phyloP scores from a whole-genome alignment of 2,113 vertebrate species.

The Sylvietta virens region DNA sequence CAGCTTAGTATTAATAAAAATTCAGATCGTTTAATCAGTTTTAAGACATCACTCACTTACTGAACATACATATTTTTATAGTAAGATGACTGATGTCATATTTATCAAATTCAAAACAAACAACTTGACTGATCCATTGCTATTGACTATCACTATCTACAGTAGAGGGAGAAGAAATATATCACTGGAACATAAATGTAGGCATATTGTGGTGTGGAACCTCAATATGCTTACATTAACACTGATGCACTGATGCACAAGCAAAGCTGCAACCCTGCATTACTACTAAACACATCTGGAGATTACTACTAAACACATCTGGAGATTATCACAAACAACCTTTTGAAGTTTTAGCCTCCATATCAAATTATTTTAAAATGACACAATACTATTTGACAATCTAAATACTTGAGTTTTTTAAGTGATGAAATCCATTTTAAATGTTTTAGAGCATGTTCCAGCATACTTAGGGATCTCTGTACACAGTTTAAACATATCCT shows the following conservation, averaged over 20 bases:
- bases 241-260: not conserved
- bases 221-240: not conserved
- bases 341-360: not conserved
- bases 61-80: not conserved
- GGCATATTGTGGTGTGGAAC: not conserved
- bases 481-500: not conserved
- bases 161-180: not conserved
- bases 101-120: not conserved
- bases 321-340: not conserved
- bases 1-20: not conserved
- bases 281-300: not conserved
- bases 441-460: not conserved
- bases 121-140: not conserved
- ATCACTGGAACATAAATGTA: not conserved
- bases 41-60: not conserved
- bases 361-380: not conserved
- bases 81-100: not conserved
- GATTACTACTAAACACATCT: not conserved
- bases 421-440: not conserved
- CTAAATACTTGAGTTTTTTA: not conserved
- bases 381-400: not conserved
- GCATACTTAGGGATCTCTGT: not conserved
- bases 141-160: not conserved
- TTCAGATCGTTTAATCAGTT: not conserved
- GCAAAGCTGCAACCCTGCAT: not conserved